phyloP scores from a whole-genome alignment of 2,888 invertebrate species.

The Pyrocoelia pectoralis region DNA sequence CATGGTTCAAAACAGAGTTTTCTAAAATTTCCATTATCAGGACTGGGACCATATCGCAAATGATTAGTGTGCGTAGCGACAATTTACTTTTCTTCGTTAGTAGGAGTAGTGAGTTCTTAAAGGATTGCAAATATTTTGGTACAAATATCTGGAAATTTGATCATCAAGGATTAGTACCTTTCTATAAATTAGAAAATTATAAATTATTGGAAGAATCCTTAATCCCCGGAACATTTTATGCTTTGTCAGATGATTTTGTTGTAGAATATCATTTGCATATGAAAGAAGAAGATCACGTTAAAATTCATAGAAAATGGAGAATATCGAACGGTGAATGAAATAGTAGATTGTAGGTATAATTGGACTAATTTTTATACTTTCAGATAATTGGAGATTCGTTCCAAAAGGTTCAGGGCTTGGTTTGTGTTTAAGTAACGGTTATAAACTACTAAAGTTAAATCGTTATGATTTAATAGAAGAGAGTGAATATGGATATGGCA shows the following conservation, averaged over 20 bases:
- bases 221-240: slow-evolving; percentile 55
- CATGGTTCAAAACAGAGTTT: slow-evolving; percentile 53
- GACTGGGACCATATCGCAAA: slow-evolving; percentile 62
- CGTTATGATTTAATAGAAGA: slow-evolving; percentile 39
- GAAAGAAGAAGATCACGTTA: slow-evolving; percentile 34
- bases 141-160: slow-evolving; percentile 60
- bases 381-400: slow-evolving; percentile 52
- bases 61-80: slow-evolving; percentile 54
- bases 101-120: slow-evolving; percentile 40
- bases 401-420: slow-evolving; percentile 53
- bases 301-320: slow-evolving; percentile 49
- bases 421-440: slow-evolving; percentile 55
- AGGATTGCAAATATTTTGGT: slow-evolving; percentile 49
- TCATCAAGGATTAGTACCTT: slow-evolving; percentile 47
- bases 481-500: slow-evolving; percentile 39
- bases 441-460: slow-evolving; percentile 49
- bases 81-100: slow-evolving; percentile 56
- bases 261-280: slow-evolving; percentile 46
- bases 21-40: slow-evolving; percentile 53
- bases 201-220: slow-evolving; percentile 52
- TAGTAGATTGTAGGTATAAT: no score
- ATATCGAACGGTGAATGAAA: slow-evolving; percentile 35
- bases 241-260: slow-evolving; percentile 33
- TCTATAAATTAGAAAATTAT: slow-evolving; percentile 47
- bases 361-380: slow-evolving; percentile 24